phyloP scores from a whole-genome alignment of 2,113 vertebrate species.

The Cavia porcellus region DNA sequence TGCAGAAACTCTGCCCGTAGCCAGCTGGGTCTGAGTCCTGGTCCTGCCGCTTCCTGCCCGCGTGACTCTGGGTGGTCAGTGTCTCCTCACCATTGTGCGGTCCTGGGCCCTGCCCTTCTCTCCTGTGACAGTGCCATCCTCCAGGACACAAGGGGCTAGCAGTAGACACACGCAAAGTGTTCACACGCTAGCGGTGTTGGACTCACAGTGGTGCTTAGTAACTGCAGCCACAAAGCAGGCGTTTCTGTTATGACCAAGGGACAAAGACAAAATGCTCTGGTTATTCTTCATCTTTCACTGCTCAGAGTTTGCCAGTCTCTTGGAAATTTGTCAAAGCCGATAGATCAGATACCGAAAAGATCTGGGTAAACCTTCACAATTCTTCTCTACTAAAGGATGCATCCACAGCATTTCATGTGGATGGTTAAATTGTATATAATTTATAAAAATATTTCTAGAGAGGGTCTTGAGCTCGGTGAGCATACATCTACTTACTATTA shows the following conservation, averaged over 20 bases:
- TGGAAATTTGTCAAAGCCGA: conserved; percentile 41
- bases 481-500: not conserved
- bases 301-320: conserved; percentile 12
- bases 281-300: not conserved
- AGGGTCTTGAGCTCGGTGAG: not conserved
- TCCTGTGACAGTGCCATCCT: not conserved
- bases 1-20: not conserved
- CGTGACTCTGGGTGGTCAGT: not conserved
- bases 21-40: not conserved
- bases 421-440: not conserved
- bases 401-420: not conserved
- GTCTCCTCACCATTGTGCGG: not conserved
- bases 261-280: not conserved
- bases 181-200: not conserved
- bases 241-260: conserved; percentile 6
- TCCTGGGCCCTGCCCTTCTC: not conserved
- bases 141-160: not conserved
- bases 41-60: not conserved
- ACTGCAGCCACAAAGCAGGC: not conserved
- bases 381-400: not conserved
- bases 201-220: not conserved
- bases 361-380: conserved; percentile 6
- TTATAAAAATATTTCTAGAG: not conserved
- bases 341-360: not conserved
- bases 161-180: not conserved